A percentile compares a stretch with the other conserved stretches of the same genome.
Conservation (phyloP, 2,113 vertebrate genomes). For the Mobula hypostoma region DNA sequence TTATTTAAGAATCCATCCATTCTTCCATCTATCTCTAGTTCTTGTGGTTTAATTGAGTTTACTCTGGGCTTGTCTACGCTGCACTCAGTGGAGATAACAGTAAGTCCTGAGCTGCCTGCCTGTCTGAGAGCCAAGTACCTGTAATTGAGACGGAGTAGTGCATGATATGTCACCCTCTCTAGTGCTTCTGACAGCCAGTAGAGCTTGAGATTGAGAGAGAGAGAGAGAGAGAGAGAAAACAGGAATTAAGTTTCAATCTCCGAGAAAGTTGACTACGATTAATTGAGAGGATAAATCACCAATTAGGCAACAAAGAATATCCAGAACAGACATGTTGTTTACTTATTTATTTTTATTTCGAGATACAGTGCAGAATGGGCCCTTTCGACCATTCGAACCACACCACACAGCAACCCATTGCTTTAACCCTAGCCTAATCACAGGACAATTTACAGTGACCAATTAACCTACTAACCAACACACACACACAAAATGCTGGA, state of each 20-base stretch:
- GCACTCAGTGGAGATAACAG: neutral
- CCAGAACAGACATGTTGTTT: neutral
- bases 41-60: conserved; percentile 4
- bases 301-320: neutral
- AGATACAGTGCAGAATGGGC: too few relatives aligned
- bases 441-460: too few relatives aligned
- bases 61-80: neutral
- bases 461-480: too few relatives aligned
- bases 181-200: neutral
- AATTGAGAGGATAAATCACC: neutral
- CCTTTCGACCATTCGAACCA: too few relatives aligned
- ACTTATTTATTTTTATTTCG: too few relatives aligned
- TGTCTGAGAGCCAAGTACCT: neutral
- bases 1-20: too few relatives aligned
- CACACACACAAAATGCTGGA: too few relatives aligned
- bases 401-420: too few relatives aligned
- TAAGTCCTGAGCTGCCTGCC: neutral
- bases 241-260: conserved; percentile 19
- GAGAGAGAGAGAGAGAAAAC: neutral
- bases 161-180: conserved; percentile 3
- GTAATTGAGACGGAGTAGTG: neutral
- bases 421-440: too few relatives aligned
- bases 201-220: neutral
- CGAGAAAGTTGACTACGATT: neutral
- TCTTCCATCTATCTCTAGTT: neutral